Conservation (phyloP, 2,113 vertebrate genomes). For the Falcunculus frontatus region DNA sequence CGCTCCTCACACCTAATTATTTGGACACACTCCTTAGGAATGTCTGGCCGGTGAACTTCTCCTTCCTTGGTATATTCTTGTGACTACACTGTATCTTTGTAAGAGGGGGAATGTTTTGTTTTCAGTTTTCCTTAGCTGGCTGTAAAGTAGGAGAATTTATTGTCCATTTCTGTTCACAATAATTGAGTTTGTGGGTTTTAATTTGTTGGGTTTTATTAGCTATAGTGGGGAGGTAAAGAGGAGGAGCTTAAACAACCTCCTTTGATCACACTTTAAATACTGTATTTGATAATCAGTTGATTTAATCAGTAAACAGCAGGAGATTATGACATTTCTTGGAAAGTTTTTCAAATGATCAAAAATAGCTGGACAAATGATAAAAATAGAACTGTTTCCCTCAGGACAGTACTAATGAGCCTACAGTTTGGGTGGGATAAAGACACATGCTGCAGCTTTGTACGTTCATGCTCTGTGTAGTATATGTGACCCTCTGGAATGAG, state of each 20-base stretch:
- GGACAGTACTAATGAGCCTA: neutral
- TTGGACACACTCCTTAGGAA: neutral
- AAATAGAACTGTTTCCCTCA: slow-evolving; percentile 15
- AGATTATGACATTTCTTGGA: neutral
- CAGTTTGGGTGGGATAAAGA: neutral
- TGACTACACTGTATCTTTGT: neutral
- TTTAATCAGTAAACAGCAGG: slow-evolving; percentile 9
- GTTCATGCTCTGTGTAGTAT: neutral
- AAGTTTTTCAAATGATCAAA: neutral
- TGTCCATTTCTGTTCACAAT: neutral
- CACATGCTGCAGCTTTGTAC: neutral
- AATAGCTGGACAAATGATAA: neutral
- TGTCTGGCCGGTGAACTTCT: neutral
- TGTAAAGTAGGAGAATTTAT: neutral
- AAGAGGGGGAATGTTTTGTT: neutral
- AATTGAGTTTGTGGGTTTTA: neutral
- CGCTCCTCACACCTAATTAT: neutral
- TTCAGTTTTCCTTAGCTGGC: neutral
- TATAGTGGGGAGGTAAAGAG: neutral
- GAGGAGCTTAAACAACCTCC: neutral
- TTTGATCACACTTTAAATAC: neutral
- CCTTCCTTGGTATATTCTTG: neutral
- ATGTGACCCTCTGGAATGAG: neutral
- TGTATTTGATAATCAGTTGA: neutral
- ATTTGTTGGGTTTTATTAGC: neutral